Evolutionary conservation across 2,888 invertebrate species (phyloP).

Genomic region (Aphrophora alni): DNA sequence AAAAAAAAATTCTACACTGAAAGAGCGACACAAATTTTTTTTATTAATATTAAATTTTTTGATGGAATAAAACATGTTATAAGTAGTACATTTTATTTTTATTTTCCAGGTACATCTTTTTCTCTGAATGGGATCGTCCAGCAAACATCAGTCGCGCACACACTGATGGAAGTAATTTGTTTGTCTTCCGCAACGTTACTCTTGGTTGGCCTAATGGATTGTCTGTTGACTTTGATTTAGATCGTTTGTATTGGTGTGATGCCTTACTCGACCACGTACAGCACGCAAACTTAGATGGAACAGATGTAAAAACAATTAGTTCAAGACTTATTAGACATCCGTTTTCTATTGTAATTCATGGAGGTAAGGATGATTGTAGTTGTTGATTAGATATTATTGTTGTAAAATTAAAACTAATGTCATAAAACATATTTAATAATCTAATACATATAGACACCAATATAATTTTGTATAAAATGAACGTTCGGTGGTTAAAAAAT

Average conservation of each 20-base stretch:
- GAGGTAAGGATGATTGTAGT: slow-evolving; percentile 57
- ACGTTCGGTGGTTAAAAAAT: too few relatives aligned
- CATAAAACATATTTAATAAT: too few relatives aligned
- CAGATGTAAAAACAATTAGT: slow-evolving; percentile 87
- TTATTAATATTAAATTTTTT: too few relatives aligned
- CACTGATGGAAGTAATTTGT: slow-evolving; percentile 85
- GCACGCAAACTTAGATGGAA: slow-evolving; percentile 89
- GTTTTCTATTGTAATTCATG: slow-evolving; percentile 89
- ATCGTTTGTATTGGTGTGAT: slow-evolving; percentile 97
- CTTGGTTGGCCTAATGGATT: slow-evolving; percentile 98
- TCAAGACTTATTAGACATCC: slow-evolving; percentile 87
- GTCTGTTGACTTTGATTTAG: slow-evolving; percentile 86
- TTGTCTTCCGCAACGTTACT: slow-evolving; percentile 88
- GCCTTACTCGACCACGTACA: slow-evolving; percentile 95
- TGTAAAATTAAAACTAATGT: too few relatives aligned
- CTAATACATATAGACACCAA: too few relatives aligned
- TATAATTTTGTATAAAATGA: too few relatives aligned
- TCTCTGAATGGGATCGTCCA: slow-evolving; percentile 95
- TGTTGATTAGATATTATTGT: too few relatives aligned
- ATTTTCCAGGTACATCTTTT: slow-evolving; percentile 75
- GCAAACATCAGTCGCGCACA: slow-evolving; percentile 94
- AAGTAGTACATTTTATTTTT: not conserved
- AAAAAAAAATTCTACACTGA: too few relatives aligned
- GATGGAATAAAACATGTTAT: too few relatives aligned
- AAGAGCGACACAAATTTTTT: too few relatives aligned